Evolutionary conservation across 2,113 vertebrate species (phyloP), one percentile per base, ranked within the genome.

Genomic region (Vidua chalybeata): DNA sequence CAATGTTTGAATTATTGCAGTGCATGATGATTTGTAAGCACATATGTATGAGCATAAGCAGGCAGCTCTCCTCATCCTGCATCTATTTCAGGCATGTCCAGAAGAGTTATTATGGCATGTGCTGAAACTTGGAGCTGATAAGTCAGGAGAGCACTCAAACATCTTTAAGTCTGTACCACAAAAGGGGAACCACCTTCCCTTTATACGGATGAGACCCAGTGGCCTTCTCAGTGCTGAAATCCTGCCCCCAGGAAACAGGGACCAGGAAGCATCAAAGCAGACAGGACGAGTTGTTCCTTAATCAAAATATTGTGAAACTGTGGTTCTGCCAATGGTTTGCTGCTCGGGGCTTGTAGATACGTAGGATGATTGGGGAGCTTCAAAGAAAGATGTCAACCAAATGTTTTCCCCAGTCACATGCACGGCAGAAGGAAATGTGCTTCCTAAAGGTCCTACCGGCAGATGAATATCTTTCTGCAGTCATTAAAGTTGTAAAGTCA

Each of bases 341-440:
- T 91, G 61, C 87, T 63, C 1, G 3, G 72, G 51, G 77, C 91
- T 73, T 85, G 78, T 59, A 69, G 84, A 93, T 73, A 69, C 0
- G 13, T 48, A n/a, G 63, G 90, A 73, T 62, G 78, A 16, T n/a
- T 15, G 59, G 78, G 87, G 86, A 90, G 84, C 90, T 96, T 96
- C 94, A 94, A 94, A 95, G 96, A 85, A 91, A 69, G 81, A 95
- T 96, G 91, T 95, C 94, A 94, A 14, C 94, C 95, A 97, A 96
- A 96, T 97, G 90, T 96, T 96, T 67, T 68, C 71, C 46, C 7
- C 11, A 74, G 71, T 94, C 93, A 90, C 78, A 30, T 90, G 94
- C 87, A 45, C 19, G 27, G 78, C 93, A 96, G 91, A 93, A 96
- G 94, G 93, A 95, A 97, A 94, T 95, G 87, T 91, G 95, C 67